Percentiles rank a stretch among this genome's conserved stretches.
These are phyloP conservation scores for Ascidia mentula DNA, from an alignment of 23 tunicate genomes.

Conservation along the genomic window DNA sequence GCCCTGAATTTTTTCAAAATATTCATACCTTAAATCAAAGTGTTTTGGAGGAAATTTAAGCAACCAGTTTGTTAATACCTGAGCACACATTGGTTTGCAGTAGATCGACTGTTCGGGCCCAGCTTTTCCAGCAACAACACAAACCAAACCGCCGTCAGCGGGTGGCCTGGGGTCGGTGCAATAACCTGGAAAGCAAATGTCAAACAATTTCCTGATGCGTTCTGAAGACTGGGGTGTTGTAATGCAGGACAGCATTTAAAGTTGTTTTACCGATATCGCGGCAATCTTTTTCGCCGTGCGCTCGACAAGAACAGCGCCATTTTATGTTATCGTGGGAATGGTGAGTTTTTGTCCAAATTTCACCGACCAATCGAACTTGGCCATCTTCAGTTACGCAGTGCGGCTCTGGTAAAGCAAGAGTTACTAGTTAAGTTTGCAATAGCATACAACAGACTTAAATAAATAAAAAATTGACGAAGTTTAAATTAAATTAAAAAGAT, in stretches of 20 bases:
- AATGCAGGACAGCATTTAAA: not conserved
- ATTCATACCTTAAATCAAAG: not conserved
- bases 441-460: not conserved
- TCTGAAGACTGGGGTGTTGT: not conserved
- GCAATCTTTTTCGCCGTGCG: slow-evolving; percentile 47
- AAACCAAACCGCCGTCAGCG: slow-evolving; percentile 77
- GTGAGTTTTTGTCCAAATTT: slow-evolving; percentile 63
- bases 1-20: slow-evolving; percentile 31
- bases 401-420: slow-evolving; percentile 45
- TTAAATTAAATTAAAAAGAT: not conserved
- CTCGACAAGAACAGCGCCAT: slow-evolving; percentile 57
- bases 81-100: slow-evolving; percentile 80
- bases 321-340: slow-evolving; percentile 42
- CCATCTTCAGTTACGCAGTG: slow-evolving; percentile 86
- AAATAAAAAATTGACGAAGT: not conserved
- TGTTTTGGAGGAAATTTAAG: not conserved
- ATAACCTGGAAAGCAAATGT: slow-evolving; percentile 30
- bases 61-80: slow-evolving; percentile 46
- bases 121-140: slow-evolving; percentile 47
- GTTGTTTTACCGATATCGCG: slow-evolving; percentile 45
- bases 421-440: not conserved
- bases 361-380: slow-evolving; percentile 40
- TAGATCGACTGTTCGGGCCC: slow-evolving; percentile 41
- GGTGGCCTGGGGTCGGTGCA: slow-evolving; percentile 76
- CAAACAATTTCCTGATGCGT: not conserved